phyloP scores from a whole-genome alignment of 1,140 invertebrate genomes.

The Oncopodura yosiiana region DNA sequence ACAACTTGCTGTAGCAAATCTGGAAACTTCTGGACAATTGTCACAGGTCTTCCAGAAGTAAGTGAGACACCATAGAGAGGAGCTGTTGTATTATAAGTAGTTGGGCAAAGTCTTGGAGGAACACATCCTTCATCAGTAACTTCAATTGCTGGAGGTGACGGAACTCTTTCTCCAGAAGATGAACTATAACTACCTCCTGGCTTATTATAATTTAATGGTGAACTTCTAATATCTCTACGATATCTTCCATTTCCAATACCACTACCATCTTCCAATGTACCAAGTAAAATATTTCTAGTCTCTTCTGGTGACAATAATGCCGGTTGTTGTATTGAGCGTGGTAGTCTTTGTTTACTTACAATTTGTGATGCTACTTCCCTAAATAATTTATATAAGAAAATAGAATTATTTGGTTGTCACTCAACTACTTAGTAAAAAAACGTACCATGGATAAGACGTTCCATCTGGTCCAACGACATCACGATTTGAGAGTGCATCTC shows the following conservation, averaged over 20 bases:
- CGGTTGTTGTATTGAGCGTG: slow-evolving; percentile 6
- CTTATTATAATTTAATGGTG: too few relatives aligned
- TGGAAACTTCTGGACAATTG: slow-evolving; percentile 87
- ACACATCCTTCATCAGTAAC: slow-evolving; percentile 36
- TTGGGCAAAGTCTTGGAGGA: slow-evolving; percentile 68
- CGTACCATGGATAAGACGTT: slow-evolving; percentile 64
- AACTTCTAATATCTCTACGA: background rate
- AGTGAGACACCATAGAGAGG: slow-evolving; percentile 78
- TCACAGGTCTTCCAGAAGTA: slow-evolving; percentile 77
- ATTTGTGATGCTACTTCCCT: slow-evolving; percentile 23
- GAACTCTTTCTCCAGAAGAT: background rate
- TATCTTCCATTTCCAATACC: background rate
- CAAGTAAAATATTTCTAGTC: slow-evolving; percentile 29
- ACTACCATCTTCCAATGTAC: slow-evolving; percentile 7
- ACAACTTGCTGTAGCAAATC: slow-evolving; percentile 87
- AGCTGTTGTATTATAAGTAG: slow-evolving; percentile 81
- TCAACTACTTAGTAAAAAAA: background rate
- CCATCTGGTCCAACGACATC: slow-evolving; percentile 65
- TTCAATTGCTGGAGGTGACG: background rate
- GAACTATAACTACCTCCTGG: slow-evolving; percentile 8
- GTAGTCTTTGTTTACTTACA: slow-evolving; percentile 15
- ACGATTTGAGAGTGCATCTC: slow-evolving; percentile 66
- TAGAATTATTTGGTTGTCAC: background rate
- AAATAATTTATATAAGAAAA: background rate
- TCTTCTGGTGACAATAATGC: slow-evolving; percentile 23